These are phyloP conservation scores for Sinelater perroti DNA, from an alignment of 2,888 invertebrate genomes.

Conservation along the genomic window DNA sequence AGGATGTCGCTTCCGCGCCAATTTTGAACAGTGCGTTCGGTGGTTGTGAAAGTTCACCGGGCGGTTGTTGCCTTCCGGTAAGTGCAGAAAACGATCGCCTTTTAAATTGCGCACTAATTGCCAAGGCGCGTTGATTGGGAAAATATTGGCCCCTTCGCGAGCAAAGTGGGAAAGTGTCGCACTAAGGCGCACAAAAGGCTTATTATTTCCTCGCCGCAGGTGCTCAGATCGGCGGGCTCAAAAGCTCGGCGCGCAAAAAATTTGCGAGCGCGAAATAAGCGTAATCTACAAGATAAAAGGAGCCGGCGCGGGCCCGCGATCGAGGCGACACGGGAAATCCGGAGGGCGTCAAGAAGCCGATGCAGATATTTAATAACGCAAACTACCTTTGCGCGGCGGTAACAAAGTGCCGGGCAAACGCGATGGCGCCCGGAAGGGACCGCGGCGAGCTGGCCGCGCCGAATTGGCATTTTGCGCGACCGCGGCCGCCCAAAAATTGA, in stretches of 20 bases:
- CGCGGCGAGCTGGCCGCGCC: too few relatives aligned
- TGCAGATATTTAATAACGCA: slow-evolving; percentile 32
- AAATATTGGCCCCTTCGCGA: too few relatives aligned
- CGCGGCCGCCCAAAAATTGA: too few relatives aligned
- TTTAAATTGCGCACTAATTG: too few relatives aligned
- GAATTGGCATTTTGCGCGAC: slow-evolving; percentile 20
- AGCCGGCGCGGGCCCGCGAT: slow-evolving; percentile 17
- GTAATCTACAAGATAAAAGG: slow-evolving; percentile 22
- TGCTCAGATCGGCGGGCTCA: neutral
- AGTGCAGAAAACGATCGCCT: too few relatives aligned
- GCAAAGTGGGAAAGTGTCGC: neutral
- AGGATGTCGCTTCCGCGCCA: slow-evolving; percentile 25
- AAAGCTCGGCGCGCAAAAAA: slow-evolving; percentile 9
- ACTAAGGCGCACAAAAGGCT: neutral
- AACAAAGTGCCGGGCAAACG: too few relatives aligned
- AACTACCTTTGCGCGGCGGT: slow-evolving; percentile 19
- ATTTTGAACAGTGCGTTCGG: slow-evolving; percentile 28
- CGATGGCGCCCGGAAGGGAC: slow-evolving; percentile 14
- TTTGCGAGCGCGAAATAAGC: slow-evolving; percentile 15
- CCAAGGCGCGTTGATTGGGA: too few relatives aligned
- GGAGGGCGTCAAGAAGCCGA: slow-evolving; percentile 27
- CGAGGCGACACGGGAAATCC: slow-evolving; percentile 19
- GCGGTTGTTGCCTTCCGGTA: too few relatives aligned
- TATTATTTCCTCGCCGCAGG: slow-evolving; percentile 19
- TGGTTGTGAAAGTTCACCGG: too few relatives aligned